These are phyloP conservation scores for Antheraea yamamai DNA, from an alignment of 2,888 invertebrate species.

Conservation along the genomic window DNA sequence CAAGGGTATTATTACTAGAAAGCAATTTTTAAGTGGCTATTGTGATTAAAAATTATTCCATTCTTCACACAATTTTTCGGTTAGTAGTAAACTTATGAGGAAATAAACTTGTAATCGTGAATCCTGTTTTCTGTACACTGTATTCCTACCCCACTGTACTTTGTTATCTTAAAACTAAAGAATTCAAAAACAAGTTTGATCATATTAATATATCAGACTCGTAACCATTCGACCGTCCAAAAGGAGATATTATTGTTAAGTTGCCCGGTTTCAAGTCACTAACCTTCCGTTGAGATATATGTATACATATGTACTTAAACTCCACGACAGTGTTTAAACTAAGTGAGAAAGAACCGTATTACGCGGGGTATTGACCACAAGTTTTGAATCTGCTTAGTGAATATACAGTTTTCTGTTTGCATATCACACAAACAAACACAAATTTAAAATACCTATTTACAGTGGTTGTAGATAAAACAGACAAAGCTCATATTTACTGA, in stretches of 20 bases:
- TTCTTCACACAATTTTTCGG: too few species aligned
- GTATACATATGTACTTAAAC: neutral
- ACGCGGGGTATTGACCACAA: constrained; percentile 7
- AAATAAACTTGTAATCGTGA: too few species aligned
- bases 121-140: too few species aligned
- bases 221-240: constrained; percentile 24
- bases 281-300: constrained; percentile 33
- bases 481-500: neutral
- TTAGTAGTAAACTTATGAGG: too few species aligned
- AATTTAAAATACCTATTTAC: neutral
- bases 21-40: too few species aligned
- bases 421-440: neutral
- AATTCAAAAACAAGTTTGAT: constrained; percentile 11
- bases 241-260: constrained; percentile 28
- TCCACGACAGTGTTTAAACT: constrained; percentile 18
- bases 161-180: neutral
- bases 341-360: constrained; percentile 32
- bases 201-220: constrained; percentile 30
- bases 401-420: neutral
- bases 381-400: neutral
- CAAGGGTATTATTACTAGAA: too few species aligned
- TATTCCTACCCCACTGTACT: too few species aligned
- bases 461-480: neutral
- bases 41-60: too few species aligned
- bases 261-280: constrained; percentile 43